Percentiles rank a stretch among this genome's conserved stretches.
These are phyloP conservation scores for Alligator sinensis DNA, from an alignment of 2,113 vertebrate genomes.

Conservation along the genomic window DNA sequence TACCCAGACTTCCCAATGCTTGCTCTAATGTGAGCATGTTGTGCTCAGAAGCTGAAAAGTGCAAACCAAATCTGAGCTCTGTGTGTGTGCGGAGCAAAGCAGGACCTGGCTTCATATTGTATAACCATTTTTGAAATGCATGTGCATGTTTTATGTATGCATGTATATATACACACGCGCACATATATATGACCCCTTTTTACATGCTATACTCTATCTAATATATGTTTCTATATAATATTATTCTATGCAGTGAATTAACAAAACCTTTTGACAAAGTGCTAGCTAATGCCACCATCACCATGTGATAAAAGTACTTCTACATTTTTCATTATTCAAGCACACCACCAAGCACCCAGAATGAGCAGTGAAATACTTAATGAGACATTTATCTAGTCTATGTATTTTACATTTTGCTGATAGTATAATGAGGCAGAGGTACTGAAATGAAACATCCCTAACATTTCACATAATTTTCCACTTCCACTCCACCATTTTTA, in stretches of 20 bases:
- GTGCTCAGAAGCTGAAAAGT: neutral
- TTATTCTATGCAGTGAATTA: constrained; percentile 4
- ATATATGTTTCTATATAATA: neutral
- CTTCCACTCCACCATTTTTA: constrained; percentile 69
- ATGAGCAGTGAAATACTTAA: constrained; percentile 77
- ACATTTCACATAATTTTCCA: constrained; percentile 73
- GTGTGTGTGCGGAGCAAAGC: neutral
- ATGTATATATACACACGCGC: too few species aligned
- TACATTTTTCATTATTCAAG: constrained; percentile 73
- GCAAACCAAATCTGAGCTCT: fast-evolving
- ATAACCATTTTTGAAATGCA: fast-evolving
- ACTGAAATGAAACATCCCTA: constrained; percentile 74
- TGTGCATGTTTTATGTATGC: neutral
- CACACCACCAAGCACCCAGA: constrained; percentile 67
- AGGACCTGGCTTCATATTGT: fast-evolving
- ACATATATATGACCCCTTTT: neutral
- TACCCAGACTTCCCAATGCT: neutral
- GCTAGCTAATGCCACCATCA: constrained; percentile 19
- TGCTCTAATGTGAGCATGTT: neutral
- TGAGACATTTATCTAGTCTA: constrained; percentile 81
- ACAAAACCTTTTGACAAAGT: constrained; percentile 45
- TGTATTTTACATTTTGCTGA: constrained; percentile 78
- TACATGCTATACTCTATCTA: neutral
- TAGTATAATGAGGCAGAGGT: constrained; percentile 79
- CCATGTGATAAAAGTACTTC: constrained; percentile 41